These are phyloP conservation scores for Andrena bucephala DNA, from an alignment of 2,888 invertebrate species.

Conservation along the genomic window DNA sequence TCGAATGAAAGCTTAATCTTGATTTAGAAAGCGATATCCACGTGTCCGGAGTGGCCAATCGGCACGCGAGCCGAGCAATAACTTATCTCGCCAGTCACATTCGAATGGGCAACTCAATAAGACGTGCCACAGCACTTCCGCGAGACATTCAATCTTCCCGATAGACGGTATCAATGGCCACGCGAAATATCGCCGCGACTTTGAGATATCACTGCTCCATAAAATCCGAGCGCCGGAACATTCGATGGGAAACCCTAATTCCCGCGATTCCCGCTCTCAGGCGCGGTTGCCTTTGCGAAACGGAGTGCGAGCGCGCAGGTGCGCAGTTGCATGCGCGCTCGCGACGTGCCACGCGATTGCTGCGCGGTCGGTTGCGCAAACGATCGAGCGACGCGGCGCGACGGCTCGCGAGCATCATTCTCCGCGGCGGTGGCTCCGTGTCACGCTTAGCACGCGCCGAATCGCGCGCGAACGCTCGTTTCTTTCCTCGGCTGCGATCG, in stretches of 20 bases:
- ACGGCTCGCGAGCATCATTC: slow-evolving; percentile 49
- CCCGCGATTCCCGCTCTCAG: slow-evolving; percentile 14
- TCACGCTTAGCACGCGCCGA: background rate
- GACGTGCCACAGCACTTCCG: slow-evolving; percentile 24
- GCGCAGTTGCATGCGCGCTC: slow-evolving; percentile 10
- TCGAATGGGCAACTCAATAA: slow-evolving; percentile 20
- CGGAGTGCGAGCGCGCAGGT: slow-evolving; percentile 27
- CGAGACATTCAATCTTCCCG: slow-evolving; percentile 25
- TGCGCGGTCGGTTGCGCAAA: slow-evolving; percentile 22
- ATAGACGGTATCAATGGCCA: slow-evolving; percentile 7
- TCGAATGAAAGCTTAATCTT: background rate
- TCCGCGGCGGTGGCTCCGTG: background rate
- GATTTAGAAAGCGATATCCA: background rate
- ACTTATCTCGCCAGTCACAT: slow-evolving; percentile 13
- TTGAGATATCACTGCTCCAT: slow-evolving; percentile 2
- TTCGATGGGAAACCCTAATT: background rate
- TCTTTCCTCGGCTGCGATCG: background rate
- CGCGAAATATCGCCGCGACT: background rate
- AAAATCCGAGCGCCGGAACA: slow-evolving; percentile 8
- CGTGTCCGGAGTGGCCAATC: background rate
- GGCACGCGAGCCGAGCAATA: background rate
- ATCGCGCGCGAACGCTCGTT: background rate
- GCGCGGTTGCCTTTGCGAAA: slow-evolving; percentile 11
- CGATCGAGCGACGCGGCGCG: slow-evolving; percentile 32
- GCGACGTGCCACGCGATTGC: slow-evolving; percentile 32